These are phyloP conservation scores for Elysia crispata DNA, from an alignment of 2,888 invertebrate genomes.

Conservation along the genomic window DNA sequence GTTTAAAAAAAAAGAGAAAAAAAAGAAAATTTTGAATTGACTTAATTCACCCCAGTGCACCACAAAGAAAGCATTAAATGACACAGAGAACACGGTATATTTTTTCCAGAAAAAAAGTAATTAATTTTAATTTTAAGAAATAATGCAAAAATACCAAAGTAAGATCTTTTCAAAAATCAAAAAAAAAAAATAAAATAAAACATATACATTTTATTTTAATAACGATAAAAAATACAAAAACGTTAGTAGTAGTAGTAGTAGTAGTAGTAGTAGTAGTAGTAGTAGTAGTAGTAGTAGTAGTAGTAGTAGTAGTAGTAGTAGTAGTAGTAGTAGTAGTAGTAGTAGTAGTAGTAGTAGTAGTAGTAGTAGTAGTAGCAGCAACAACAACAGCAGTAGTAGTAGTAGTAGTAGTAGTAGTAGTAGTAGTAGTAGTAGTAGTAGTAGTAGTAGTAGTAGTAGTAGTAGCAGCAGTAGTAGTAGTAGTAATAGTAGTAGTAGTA, in stretches of 20 bases:
- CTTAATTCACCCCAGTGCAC: too few species aligned
- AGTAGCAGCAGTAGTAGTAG: conserved; percentile 1
- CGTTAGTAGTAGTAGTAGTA: conserved; percentile 9
- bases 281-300: conserved; percentile 9
- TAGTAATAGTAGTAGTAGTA: conserved; percentile 4
- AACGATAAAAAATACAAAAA: too few species aligned
- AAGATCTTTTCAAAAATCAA: too few species aligned
- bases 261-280: conserved; percentile 4
- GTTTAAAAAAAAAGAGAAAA: too few species aligned
- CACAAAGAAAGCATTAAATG: too few species aligned
- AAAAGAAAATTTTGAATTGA: too few species aligned
- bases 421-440: conserved; percentile 9
- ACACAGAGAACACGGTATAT: too few species aligned
- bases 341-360: conserved; percentile 3
- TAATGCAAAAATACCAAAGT: too few species aligned
- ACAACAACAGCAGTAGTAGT: not conserved
- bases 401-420: conserved; percentile 1
- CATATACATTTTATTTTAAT: too few species aligned
- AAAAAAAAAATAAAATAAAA: too few species aligned
- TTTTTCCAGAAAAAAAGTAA: too few species aligned
- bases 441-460: conserved; percentile 9
- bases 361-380: not conserved
- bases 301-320: conserved; percentile 9
- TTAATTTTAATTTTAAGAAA: too few species aligned
- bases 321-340: conserved; percentile 9